Conservation (phyloP, 2,888 invertebrate species). For the Listrodromus nycthemerus region DNA sequence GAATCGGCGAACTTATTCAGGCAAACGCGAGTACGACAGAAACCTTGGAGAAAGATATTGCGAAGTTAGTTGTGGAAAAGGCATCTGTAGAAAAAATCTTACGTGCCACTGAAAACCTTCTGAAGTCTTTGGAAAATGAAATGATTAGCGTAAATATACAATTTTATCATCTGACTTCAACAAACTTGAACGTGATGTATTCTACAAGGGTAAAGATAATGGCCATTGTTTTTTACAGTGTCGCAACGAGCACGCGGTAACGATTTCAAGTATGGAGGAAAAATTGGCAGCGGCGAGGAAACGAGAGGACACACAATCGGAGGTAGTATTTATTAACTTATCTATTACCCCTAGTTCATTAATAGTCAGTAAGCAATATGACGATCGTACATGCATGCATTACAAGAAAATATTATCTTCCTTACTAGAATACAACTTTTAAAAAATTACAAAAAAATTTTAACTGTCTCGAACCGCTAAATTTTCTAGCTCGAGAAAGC, state of each 20-base stretch:
- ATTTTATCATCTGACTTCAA: neutral
- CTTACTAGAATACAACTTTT: neutral
- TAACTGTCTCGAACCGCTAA: neutral
- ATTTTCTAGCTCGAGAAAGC: conserved; percentile 47
- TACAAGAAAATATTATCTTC: neutral
- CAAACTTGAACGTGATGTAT: conserved; percentile 37
- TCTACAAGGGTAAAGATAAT: conserved; percentile 42
- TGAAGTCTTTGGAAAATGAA: conserved; percentile 23
- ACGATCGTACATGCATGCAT: neutral
- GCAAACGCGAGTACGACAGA: neutral
- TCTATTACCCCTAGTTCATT: no score
- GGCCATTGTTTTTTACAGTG: conserved; percentile 33
- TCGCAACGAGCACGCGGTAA: conserved; percentile 45
- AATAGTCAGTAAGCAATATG: no score
- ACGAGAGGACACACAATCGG: conserved; percentile 30
- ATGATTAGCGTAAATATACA: conserved; percentile 31
- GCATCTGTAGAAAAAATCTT: conserved; percentile 21
- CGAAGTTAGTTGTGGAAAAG: neutral
- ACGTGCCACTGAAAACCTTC: conserved; percentile 17
- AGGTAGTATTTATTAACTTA: conserved; percentile 28
- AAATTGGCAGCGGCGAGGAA: conserved; percentile 34
- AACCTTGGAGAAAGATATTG: conserved; percentile 22
- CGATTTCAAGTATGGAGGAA: conserved; percentile 41
- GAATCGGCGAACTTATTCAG: conserved; percentile 61
- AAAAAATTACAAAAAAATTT: neutral